Conservation (phyloP, 2,113 vertebrate genomes). For the Oostethus manadensis region DNA sequence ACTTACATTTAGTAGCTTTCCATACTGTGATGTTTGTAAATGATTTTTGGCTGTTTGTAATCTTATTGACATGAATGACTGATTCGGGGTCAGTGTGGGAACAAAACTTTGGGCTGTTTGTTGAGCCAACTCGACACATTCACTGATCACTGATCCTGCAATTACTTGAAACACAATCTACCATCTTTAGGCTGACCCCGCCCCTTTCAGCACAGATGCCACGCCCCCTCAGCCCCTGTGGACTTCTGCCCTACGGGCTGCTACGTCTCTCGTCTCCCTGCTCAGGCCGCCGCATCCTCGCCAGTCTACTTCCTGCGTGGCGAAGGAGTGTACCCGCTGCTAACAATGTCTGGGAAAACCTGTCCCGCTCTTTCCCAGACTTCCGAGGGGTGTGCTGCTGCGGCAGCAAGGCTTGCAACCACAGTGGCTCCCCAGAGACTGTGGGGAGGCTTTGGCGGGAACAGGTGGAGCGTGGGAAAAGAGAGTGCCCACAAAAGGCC, state of each 20-base stretch:
- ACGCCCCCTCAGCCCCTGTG: conserved; percentile 5
- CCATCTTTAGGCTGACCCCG: conserved; percentile 23
- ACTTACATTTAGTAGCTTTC: too few relatives aligned
- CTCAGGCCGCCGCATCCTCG: too few relatives aligned
- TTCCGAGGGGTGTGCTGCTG: conserved; percentile 10
- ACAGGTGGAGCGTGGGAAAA: conserved; percentile 41
- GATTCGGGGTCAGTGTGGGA: conserved; percentile 5
- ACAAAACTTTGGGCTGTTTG: conserved; percentile 22
- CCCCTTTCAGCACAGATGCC: conserved; percentile 19
- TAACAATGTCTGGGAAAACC: conserved; percentile 2
- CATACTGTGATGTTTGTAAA: too few relatives aligned
- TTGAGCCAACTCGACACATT: conserved; percentile 10
- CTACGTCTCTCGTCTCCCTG: background rate
- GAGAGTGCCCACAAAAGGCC: background rate
- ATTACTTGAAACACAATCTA: conserved; percentile 53
- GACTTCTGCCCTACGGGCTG: conserved; percentile 2
- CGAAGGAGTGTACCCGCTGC: background rate
- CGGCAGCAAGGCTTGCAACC: conserved; percentile 13
- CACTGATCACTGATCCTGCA: conserved; percentile 26
- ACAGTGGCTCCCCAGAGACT: conserved; percentile 17
- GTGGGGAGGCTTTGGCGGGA: background rate
- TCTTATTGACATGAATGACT: background rate
- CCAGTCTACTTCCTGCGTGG: too few relatives aligned
- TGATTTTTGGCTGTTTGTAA: too few relatives aligned
- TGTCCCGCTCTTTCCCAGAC: conserved; percentile 1